These are phyloP conservation scores for Amphipoea lucens DNA, from an alignment of 2,888 invertebrate genomes.

Conservation along the genomic window DNA sequence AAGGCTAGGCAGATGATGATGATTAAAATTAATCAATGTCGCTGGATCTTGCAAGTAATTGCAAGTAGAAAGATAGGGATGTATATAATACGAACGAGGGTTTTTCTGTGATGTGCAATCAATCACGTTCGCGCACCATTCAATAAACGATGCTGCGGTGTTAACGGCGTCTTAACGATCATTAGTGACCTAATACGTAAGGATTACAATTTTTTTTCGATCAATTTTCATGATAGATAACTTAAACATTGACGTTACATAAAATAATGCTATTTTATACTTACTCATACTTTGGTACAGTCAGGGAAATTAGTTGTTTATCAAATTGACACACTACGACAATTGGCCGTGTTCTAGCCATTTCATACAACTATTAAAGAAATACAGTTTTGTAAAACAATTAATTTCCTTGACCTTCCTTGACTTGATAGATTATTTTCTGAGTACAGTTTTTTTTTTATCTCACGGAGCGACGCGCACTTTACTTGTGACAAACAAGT, in stretches of 20 bases:
- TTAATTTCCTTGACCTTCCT: neutral
- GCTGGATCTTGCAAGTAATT: constrained; percentile 22
- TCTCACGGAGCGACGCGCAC: too few species aligned
- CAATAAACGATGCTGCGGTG: constrained; percentile 47
- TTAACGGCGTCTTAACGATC: constrained; percentile 56
- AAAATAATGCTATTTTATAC: neutral
- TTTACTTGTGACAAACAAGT: too few species aligned
- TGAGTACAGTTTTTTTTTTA: neutral
- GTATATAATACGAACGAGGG: constrained; percentile 6
- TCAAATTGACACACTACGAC: too few species aligned
- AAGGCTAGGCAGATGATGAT: neutral
- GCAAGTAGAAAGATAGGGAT: constrained; percentile 27
- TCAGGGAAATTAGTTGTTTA: neutral
- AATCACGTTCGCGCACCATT: constrained; percentile 58
- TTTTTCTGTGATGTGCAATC: constrained; percentile 52
- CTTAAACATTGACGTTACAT: constrained; percentile 42
- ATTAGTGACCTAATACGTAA: constrained; percentile 56
- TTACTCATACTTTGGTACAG: neutral
- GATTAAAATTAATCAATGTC: constrained; percentile 38
- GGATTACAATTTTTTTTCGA: constrained; percentile 32
- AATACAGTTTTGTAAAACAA: neutral
- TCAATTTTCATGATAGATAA: constrained; percentile 29
- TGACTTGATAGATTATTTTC: too few species aligned
- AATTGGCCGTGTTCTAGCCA: too few species aligned
- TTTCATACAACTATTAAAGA: neutral